Evolutionary conservation across 1,140 invertebrate genomes (phyloP).

Genomic region (Orchestia grillus): DNA sequence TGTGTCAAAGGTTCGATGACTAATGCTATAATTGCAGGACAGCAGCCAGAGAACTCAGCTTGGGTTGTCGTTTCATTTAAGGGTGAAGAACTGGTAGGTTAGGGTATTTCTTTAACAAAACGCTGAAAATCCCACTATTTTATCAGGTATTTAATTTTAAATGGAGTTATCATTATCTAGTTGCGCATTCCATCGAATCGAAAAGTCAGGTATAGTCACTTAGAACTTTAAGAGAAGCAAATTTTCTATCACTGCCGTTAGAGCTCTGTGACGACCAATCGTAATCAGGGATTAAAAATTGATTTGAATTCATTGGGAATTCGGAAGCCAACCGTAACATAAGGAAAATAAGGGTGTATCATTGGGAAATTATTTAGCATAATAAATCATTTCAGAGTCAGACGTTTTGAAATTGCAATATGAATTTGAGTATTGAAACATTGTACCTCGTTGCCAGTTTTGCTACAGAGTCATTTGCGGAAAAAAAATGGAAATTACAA

Average conservation of each 20-base stretch:
- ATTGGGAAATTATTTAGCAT: neutral
- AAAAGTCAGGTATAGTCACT: neutral
- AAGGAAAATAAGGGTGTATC: too few species aligned
- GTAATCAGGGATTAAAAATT: too few species aligned
- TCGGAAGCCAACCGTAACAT: too few species aligned
- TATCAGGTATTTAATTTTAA: neutral
- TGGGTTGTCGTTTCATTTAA: neutral
- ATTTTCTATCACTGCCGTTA: neutral
- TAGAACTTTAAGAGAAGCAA: neutral
- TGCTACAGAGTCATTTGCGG: neutral
- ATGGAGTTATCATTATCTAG: neutral
- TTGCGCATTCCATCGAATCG: neutral
- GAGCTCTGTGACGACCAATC: neutral
- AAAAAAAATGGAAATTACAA: neutral
- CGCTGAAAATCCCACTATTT: neutral
- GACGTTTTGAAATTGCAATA: neutral
- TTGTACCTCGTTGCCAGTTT: neutral
- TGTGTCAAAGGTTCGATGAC: neutral
- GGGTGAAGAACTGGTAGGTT: neutral
- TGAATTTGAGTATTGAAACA: neutral
- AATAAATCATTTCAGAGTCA: neutral
- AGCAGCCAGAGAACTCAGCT: neutral
- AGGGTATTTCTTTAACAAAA: neutral
- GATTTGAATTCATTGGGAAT: too few species aligned
- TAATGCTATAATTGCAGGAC: too few species aligned